phyloP scores from a whole-genome alignment of 2,888 invertebrate genomes.

The Hirtodrosophila alboralis region DNA sequence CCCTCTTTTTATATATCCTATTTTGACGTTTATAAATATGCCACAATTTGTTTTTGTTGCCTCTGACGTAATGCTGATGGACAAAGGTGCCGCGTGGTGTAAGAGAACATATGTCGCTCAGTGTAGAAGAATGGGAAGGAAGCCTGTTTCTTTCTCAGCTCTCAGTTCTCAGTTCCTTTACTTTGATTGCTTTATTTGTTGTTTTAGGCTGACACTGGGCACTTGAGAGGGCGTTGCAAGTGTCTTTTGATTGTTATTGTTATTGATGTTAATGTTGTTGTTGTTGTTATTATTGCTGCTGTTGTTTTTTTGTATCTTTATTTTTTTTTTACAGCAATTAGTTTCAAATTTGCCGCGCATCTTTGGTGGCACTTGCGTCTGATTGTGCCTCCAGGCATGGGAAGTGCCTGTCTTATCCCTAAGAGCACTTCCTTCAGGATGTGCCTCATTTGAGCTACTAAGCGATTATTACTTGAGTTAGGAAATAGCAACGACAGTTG shows the following conservation, averaged over 20 bases:
- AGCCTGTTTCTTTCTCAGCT: no score
- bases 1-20: constrained; percentile 44
- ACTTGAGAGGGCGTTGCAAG: constrained; percentile 70
- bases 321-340: constrained; percentile 58
- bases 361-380: constrained; percentile 74
- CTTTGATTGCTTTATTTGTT: constrained; percentile 82
- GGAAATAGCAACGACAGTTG: constrained; percentile 24
- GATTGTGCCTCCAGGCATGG: constrained; percentile 27
- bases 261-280: constrained; percentile 39
- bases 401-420: constrained; percentile 42
- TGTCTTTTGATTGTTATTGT: constrained; percentile 71
- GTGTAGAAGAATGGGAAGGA: no score
- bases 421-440: constrained; percentile 63
- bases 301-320: no score
- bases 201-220: constrained; percentile 68
- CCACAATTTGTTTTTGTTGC: constrained; percentile 65
- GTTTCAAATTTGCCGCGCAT: constrained; percentile 59
- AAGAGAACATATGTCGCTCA: constrained; percentile 69
- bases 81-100: constrained; percentile 74
- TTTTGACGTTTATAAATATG: constrained; percentile 83
- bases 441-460: constrained; percentile 48
- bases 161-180: constrained; percentile 10
- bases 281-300: constrained; percentile 12
- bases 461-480: constrained; percentile 20
- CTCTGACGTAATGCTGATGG: constrained; percentile 72